Evolutionary conservation across 2,113 vertebrate species (phyloP), one percentile per base, ranked within the genome.

Genomic region (Pygoscelis antarcticus): DNA sequence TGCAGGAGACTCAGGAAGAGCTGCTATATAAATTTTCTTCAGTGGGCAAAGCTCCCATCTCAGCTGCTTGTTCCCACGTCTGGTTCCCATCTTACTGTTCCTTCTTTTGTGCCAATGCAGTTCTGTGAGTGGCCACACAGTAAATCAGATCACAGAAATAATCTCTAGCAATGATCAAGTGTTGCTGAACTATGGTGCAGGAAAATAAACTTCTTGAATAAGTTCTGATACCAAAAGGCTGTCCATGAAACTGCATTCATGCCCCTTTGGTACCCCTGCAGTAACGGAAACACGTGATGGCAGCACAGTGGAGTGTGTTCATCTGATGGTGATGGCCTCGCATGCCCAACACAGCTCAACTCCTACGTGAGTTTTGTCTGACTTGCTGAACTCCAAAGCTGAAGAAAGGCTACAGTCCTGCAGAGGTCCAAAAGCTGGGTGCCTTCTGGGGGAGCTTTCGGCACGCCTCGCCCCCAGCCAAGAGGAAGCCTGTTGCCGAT

Each of bases 391-490:
- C 6, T 64, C 44, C 2, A 3, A 20, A 47, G 19, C 25, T 3
- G 2, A 49, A 54, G 42, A 30, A 55, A 62, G 36, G 20, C 62
- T 52, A n/a, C 40, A 29, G 51, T 32, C 20, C 76, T 32, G 9
- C 7, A 70, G 51, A 96, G 70, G 57, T 79, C 64, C 64, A 66
- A 65, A 79, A 30, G 7, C 36, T 10, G 10, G 5, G 9, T 14
- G 30, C 20, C 22, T 85, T n/a, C 52, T 16, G 34, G 44, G 47
- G 30, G 26, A 69, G 66, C 36, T 74, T 78, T 54, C 0, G 0
- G 42, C 26, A 68, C 0, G 0, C 15, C n/a, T 52, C 1, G 4
- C 7, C n/a, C 25, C 27, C 8, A 36, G 66, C 13, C 40, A 36
- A 68, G 49, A 83, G 8, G 23, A 83, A 72, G 36, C 26, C 52